Percentiles rank a stretch among this genome's conserved stretches.
Conservation (phyloP, 30 jellyfish, hydroid and myxozoan genomes). For the Aurelia coerulea region DNA sequence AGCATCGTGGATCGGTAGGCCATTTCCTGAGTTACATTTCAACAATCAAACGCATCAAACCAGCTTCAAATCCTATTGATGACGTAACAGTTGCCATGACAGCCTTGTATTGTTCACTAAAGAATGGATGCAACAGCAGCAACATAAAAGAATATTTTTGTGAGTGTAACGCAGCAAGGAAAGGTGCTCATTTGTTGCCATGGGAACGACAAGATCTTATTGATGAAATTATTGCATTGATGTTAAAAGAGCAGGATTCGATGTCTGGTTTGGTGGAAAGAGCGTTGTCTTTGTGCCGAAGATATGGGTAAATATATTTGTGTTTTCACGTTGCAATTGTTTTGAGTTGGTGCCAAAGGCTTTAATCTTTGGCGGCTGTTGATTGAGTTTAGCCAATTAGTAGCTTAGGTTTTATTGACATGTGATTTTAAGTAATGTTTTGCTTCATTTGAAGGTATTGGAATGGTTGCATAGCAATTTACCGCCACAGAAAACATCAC, state of each 20-base stretch:
- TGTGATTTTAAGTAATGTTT: no score
- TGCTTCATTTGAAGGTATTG: conserved; percentile 35
- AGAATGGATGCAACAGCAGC: conserved; percentile 16
- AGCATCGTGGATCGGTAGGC: not conserved
- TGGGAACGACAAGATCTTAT: conserved; percentile 48
- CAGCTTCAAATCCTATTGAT: conserved; percentile 18
- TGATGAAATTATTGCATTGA: conserved; percentile 39
- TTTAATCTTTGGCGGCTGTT: no score
- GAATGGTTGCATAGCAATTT: conserved; percentile 57
- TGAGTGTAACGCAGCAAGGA: conserved; percentile 68
- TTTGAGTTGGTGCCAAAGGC: no score
- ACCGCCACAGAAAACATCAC: conserved; percentile 36
- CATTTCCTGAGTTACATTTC: conserved; percentile 47
- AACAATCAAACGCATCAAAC: conserved; percentile 49
- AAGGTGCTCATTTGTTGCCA: conserved; percentile 59
- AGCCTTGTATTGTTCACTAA: conserved; percentile 37
- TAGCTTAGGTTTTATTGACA: no score
- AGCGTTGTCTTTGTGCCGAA: conserved; percentile 39
- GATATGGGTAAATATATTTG: conserved; percentile 47
- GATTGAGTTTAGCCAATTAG: no score
- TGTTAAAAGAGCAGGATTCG: conserved; percentile 33
- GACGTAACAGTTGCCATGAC: conserved; percentile 74
- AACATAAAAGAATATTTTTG: conserved; percentile 31
- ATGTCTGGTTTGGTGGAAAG: conserved; percentile 31
- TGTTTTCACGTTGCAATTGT: no score